Percentiles rank a stretch among this genome's conserved stretches.
These are phyloP conservation scores for Ophraella communa DNA, from an alignment of 2,888 invertebrate genomes.

Conservation along the genomic window DNA sequence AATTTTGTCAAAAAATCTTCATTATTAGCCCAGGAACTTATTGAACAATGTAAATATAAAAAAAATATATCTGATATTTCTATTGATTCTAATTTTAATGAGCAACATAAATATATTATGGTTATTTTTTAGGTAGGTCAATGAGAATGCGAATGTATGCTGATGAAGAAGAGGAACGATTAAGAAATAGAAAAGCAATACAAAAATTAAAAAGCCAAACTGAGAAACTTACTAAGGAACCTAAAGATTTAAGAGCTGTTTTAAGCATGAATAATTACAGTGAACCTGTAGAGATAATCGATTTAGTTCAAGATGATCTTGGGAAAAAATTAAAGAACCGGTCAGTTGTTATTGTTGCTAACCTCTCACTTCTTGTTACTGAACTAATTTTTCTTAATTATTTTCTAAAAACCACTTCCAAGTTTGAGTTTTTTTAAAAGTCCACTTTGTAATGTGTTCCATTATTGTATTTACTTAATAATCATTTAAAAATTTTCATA, in stretches of 20 bases:
- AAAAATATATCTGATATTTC: no score
- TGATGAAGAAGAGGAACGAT: slow-evolving; percentile 80
- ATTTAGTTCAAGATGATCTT: slow-evolving; percentile 43
- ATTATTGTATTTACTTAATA: no score
- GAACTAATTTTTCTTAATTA: no score
- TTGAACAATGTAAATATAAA: no score
- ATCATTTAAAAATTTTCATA: background rate
- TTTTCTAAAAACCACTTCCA: no score
- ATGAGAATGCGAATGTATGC: slow-evolving; percentile 85
- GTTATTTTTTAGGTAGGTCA: background rate
- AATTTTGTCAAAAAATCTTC: no score
- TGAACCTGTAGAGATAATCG: slow-evolving; percentile 20
- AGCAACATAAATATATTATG: background rate
- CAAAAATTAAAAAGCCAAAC: slow-evolving; percentile 54
- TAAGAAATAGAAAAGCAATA: slow-evolving; percentile 55
- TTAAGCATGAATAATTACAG: slow-evolving; percentile 43
- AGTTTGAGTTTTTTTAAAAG: no score
- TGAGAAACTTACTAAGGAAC: slow-evolving; percentile 47
- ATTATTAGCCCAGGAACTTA: no score
- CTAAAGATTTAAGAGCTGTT: slow-evolving; percentile 47
- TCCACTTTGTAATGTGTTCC: no score
- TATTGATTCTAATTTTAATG: no score
- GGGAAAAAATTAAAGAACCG: slow-evolving; percentile 48
- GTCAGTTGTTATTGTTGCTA: no score
- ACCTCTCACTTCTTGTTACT: no score